Evolutionary conservation across 2,888 invertebrate species (phyloP), one percentile per base, ranked within the genome.

Genomic region (Acrobasis repandana): DNA sequence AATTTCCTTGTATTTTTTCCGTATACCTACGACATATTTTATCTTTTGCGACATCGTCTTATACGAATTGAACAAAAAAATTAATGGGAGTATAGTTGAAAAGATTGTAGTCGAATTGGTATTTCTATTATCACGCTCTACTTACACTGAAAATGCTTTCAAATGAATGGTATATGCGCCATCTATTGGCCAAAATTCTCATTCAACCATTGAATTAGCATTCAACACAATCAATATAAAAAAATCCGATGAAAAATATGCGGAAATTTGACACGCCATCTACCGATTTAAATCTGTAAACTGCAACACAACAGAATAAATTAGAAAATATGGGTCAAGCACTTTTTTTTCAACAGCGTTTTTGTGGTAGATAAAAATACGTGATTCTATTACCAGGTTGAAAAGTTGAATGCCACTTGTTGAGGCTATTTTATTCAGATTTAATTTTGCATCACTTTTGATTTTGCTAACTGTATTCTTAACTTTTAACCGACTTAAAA

Each of bases 101-200:
- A 43, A 1, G 11, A n/a, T 11, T 43, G 5, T 5, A 43, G n/a
- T 43, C 6, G 43, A 14, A 5, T 43, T 14, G 14, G 10, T 11
- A 10, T 43, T 43, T 43, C n/a, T n/a, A 43, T 5, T 43, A 43
- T 43, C 34, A 52, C 52, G 52, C 16, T 52, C 52, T 16, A 16
- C 9, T 52, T 52, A 36, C 15, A 1, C 10, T 36, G 43, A n/a
- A 10, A 15, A 15, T 50, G n/a, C 50, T 28, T 28, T n/a, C 28
- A 11, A 50, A 14, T 43, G 14, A 14, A 43, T 50, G 14, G 34
- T 34, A 9, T 34, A 1, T 8, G 34, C 51, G 51, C 51, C 51
- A 51, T 34, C 51, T 51, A 51, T 34, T 51, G 34, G 9, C 51
- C 2, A 33, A 34, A 51, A 51, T 15, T 9, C 3, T 15, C 33